These are phyloP conservation scores for Dicyrtoma fusca DNA, from an alignment of 2,888 invertebrate genomes.

Conservation along the genomic window DNA sequence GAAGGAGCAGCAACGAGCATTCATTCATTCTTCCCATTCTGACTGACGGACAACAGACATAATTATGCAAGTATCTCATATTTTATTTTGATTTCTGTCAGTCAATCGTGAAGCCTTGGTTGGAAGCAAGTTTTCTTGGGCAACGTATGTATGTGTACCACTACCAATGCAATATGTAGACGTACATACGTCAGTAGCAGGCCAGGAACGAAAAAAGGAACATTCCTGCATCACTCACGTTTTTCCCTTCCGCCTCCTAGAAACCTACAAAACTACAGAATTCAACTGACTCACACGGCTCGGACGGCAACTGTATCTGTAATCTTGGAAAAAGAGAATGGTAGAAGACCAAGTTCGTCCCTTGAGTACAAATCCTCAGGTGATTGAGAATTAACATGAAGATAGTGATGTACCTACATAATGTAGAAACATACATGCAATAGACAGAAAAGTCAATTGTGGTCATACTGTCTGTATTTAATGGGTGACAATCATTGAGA, in stretches of 20 bases:
- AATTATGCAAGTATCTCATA: slow-evolving; percentile 35
- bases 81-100: slow-evolving; percentile 33
- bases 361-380: not conserved
- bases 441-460: no score
- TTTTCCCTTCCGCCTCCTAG: not conserved
- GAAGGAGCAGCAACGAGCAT: slow-evolving; percentile 25
- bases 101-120: slow-evolving; percentile 7
- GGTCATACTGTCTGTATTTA: no score
- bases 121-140: not conserved
- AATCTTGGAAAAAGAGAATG: not conserved
- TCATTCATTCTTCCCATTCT: slow-evolving; percentile 16
- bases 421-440: no score
- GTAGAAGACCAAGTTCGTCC: not conserved
- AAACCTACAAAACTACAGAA: not conserved
- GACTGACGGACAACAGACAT: slow-evolving; percentile 29
- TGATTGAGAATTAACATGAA: not conserved
- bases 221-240: not conserved
- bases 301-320: not conserved
- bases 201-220: not conserved
- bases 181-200: not conserved
- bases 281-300: not conserved
- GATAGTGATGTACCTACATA: not conserved
- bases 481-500: not conserved
- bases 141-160: not conserved
- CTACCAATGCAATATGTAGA: not conserved